These are phyloP conservation scores for Caenorhabditis auriculariae DNA, from an alignment of 2,888 invertebrate genomes.

Conservation along the genomic window DNA sequence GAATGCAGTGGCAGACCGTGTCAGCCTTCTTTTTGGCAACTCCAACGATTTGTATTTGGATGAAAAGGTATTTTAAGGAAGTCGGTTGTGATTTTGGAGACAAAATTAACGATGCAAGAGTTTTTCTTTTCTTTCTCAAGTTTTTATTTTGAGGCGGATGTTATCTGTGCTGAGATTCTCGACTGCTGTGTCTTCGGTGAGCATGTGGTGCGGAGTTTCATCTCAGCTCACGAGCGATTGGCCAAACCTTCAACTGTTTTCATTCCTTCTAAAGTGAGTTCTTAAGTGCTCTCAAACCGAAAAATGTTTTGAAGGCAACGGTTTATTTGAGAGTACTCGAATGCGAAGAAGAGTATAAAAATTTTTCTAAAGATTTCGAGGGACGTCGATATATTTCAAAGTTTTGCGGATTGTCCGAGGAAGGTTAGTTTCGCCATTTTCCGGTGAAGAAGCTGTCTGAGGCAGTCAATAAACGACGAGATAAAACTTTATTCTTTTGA, in stretches of 20 bases:
- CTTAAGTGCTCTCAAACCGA: not conserved
- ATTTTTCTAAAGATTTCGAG: not conserved
- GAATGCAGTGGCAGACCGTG: constrained; percentile 3
- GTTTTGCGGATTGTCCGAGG: too few relatives aligned
- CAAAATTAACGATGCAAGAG: not conserved
- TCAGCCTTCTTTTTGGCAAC: constrained; percentile 7
- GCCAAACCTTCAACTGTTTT: constrained; percentile 16
- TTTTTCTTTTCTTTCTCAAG: not conserved
- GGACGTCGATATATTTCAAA: too few relatives aligned
- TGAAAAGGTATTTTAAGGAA: constrained; percentile 1
- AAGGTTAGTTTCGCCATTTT: not conserved
- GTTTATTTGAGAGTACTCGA: not conserved
- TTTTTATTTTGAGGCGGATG: constrained; percentile 20
- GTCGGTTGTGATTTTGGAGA: not conserved
- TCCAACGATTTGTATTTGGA: constrained; percentile 8
- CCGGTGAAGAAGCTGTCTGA: not conserved
- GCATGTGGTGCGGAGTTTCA: constrained; percentile 19
- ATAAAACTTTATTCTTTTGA: not conserved
- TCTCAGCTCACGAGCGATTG: constrained; percentile 33
- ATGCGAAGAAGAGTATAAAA: not conserved
- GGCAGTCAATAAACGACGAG: not conserved
- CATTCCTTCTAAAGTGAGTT: constrained; percentile 21
- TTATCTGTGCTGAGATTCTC: constrained; percentile 31
- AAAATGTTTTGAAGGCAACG: too few relatives aligned
- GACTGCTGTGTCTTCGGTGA: constrained; percentile 41